Evolutionary conservation across 2,888 invertebrate genomes (phyloP), one percentile per base, ranked within the genome.

Genomic region (Fragum whitleyi): DNA sequence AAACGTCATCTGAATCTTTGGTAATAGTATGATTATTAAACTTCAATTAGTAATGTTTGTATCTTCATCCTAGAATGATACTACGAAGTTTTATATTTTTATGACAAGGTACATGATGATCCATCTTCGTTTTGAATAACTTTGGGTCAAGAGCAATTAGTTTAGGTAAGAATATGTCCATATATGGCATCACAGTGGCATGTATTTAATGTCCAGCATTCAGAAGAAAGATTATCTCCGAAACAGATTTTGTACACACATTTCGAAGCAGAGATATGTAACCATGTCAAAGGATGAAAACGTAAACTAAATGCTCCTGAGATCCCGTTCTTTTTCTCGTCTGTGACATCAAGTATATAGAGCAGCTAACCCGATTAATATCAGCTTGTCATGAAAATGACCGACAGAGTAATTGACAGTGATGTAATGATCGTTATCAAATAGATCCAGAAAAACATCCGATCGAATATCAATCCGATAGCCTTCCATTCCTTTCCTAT

Each of bases 401-500:
- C 86, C 21, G 88, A 87, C 82, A 91, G 77, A 55, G 91, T 86
- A 7, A 91, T 89, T 23, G 88, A 85, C 73, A 93, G 85, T 6
- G 93, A 92, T 5, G 90, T 88, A 23, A 92, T 75, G 71, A 93
- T 93, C 29, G 91, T 88, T 61, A 89, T 79, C 32, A 93, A 79
- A 70, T 92, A 93, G 65, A 93, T 83, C 76, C 90, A 89, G 86
- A 93, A 93, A 81, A 93, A 93, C 55, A 93, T 87, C 74, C 93
- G 79, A 84, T 93, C 93, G 67, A 93, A 88, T 62, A 92, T 90
- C 26, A 93, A 85, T 0, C 93, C 92, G 28, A 93, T 87, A n/a
- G 92, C 90, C 75, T 92, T 91, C 93, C 93, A 93, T 72, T 93
- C 93, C 78, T 89, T 90, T 28, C 89, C 88, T 61, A 92, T 87